phyloP scores from a whole-genome alignment of 2,888 invertebrate species.

The Tetheella fluctuosa region DNA sequence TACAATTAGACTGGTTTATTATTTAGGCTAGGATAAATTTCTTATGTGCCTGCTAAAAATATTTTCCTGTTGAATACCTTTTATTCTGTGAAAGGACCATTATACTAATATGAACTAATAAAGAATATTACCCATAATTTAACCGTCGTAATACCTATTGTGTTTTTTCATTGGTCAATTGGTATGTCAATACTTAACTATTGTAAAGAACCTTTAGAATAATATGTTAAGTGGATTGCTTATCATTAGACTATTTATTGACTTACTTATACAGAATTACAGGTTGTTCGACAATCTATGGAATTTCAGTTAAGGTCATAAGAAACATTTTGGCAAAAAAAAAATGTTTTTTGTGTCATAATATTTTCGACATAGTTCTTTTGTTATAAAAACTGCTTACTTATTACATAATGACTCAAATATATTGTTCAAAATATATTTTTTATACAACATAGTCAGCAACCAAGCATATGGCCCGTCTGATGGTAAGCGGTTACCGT shows the following conservation, averaged over 20 bases:
- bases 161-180: background rate
- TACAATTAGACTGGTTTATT: conserved; percentile 1
- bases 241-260: background rate
- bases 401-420: background rate
- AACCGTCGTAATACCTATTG: no score
- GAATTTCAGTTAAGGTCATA: background rate
- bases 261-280: no score
- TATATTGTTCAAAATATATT: no score
- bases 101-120: no score
- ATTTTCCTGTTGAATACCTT: background rate
- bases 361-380: no score
- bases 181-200: background rate
- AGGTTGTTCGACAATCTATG: background rate
- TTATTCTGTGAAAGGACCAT: background rate
- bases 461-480: no score
- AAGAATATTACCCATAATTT: no score
- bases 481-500: no score
- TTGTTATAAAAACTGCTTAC: no score
- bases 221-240: background rate
- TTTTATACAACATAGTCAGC: no score
- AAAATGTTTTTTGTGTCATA: no score
- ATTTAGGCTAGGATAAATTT: background rate
- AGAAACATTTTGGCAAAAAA: no score
- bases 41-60: background rate
- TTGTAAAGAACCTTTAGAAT: background rate